Percentiles rank a stretch among this genome's conserved stretches.
Evolutionary conservation across 2,888 invertebrate species (phyloP).

Genomic region (Andrena fulva): DNA sequence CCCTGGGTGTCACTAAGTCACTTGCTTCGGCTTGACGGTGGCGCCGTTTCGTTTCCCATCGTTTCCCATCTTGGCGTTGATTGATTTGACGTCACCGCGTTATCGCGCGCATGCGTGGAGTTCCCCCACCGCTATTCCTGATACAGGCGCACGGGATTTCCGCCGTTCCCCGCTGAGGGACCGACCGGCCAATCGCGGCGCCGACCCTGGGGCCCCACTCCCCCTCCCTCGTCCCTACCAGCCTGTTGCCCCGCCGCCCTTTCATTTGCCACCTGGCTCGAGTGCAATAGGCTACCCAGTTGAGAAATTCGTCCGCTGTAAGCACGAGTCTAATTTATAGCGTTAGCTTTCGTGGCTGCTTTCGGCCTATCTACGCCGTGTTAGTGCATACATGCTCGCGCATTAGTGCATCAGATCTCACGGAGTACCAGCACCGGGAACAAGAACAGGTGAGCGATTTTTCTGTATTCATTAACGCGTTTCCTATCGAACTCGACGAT

Average conservation of each 20-base stretch:
- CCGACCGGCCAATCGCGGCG: conserved; percentile 60
- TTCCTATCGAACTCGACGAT: background rate
- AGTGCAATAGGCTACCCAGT: conserved; percentile 68
- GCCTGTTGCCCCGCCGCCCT: conserved; percentile 22
- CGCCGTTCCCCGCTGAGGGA: background rate
- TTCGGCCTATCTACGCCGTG: conserved; percentile 20
- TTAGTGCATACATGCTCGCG: conserved; percentile 13
- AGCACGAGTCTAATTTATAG: conserved; percentile 47
- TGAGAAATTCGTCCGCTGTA: conserved; percentile 68
- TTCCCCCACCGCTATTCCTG: no score
- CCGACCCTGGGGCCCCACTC: conserved; percentile 68
- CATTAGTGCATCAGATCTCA: conserved; percentile 22
- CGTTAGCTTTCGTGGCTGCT: conserved; percentile 26
- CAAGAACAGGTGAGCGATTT: conserved; percentile 42
- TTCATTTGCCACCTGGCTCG: conserved; percentile 55
- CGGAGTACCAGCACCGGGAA: conserved; percentile 5
- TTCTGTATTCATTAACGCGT: background rate
- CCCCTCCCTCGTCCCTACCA: conserved; percentile 10
- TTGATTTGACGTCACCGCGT: no score
- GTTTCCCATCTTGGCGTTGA: no score
- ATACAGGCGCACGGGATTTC: no score
- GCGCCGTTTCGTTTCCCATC: no score
- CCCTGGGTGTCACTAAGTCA: no score
- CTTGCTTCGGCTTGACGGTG: no score
- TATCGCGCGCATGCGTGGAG: no score